These are phyloP conservation scores for Idaea aversata DNA, from an alignment of 2,888 invertebrate species.

Conservation along the genomic window DNA sequence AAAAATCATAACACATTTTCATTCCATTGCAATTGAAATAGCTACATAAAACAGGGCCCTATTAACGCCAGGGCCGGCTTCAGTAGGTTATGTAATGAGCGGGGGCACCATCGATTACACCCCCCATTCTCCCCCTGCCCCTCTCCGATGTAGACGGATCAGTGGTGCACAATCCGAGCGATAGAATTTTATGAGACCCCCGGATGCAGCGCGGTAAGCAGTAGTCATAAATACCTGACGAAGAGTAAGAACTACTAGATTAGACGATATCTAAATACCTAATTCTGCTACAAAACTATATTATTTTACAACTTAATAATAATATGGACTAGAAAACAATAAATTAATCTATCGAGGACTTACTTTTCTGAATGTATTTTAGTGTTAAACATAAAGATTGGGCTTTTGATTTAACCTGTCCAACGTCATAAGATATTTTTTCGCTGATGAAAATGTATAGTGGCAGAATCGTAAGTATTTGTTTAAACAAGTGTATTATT, in stretches of 20 bases:
- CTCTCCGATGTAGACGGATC: constrained; percentile 58
- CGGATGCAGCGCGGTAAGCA: constrained; percentile 71
- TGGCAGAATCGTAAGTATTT: too few relatives aligned
- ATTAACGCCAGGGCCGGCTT: constrained; percentile 28
- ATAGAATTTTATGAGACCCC: constrained; percentile 76
- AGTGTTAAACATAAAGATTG: too few relatives aligned
- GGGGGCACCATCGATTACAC: constrained; percentile 36
- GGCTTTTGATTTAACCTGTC: too few relatives aligned
- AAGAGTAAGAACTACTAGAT: constrained; percentile 16
- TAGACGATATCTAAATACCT: background rate
- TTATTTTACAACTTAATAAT: too few relatives aligned
- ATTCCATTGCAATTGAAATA: background rate
- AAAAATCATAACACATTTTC: background rate
- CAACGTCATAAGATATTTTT: too few relatives aligned
- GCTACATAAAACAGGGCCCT: constrained; percentile 14
- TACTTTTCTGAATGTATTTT: too few relatives aligned
- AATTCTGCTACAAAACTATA: background rate
- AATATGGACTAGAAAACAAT: too few relatives aligned
- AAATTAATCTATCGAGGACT: too few relatives aligned
- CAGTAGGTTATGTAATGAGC: constrained; percentile 32
- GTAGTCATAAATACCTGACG: constrained; percentile 62
- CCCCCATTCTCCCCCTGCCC: constrained; percentile 28
- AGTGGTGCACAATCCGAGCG: constrained; percentile 66
- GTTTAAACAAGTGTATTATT: too few relatives aligned
- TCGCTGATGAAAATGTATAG: too few relatives aligned